Evolutionary conservation across 2,797 vertebrate genomes (phyloP).

Genomic region (Protonibea diacanthus): DNA sequence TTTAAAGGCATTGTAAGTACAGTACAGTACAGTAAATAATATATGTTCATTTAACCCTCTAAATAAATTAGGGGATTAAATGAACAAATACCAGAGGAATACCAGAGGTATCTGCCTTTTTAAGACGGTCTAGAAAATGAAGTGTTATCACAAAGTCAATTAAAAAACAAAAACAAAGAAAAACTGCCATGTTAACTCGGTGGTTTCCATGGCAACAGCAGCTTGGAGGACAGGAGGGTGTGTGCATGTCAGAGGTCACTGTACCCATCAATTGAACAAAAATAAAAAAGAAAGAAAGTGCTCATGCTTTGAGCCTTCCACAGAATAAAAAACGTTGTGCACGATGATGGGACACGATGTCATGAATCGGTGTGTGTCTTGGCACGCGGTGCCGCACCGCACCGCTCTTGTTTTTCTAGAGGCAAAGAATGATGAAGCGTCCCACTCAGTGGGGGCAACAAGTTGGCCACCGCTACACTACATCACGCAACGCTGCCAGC

Average conservation of each 20-base stretch:
- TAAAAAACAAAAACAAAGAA: not conserved
- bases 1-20: slow-evolving; percentile 17
- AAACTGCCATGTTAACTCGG: not conserved
- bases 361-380: slow-evolving; percentile 49
- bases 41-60: not conserved
- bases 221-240: slow-evolving; percentile 61
- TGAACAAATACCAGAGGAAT: not conserved
- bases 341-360: slow-evolving; percentile 46
- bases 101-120: not conserved
- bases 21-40: slow-evolving; percentile 8
- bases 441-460: slow-evolving; percentile 37
- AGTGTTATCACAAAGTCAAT: not conserved
- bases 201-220: slow-evolving; percentile 44
- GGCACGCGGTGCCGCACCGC: slow-evolving; percentile 29
- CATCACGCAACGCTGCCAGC: slow-evolving; percentile 27
- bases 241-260: slow-evolving; percentile 63
- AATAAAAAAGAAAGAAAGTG: not conserved
- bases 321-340: slow-evolving; percentile 41
- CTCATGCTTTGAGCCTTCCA: slow-evolving; percentile 40
- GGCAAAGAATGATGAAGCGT: slow-evolving; percentile 55
- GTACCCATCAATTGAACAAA: slow-evolving; percentile 39
- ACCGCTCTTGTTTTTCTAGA: slow-evolving; percentile 51
- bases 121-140: not conserved
- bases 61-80: not conserved
- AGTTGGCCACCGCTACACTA: slow-evolving; percentile 30